Conservation (phyloP, 2,888 invertebrate species). For the Andrena minutula region DNA sequence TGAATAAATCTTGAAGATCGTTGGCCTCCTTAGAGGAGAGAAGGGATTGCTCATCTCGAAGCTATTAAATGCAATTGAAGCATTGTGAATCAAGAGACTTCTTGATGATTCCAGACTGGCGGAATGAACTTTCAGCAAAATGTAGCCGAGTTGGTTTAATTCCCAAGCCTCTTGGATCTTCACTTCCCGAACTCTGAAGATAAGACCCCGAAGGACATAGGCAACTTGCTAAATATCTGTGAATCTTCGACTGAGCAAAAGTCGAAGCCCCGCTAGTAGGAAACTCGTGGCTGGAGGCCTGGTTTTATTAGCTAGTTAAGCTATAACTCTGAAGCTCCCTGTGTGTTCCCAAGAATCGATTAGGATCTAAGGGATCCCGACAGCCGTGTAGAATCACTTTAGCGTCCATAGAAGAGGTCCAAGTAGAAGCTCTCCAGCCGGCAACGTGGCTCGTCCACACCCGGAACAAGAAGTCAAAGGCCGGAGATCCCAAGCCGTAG, state of each 20-base stretch:
- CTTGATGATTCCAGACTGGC: not conserved
- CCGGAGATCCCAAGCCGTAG: conserved; percentile 60
- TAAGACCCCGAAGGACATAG: too few species aligned
- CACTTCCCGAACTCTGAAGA: too few species aligned
- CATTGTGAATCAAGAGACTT: not conserved
- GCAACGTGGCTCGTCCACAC: conserved; percentile 38
- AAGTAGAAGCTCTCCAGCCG: conserved; percentile 29
- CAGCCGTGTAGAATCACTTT: conserved; percentile 1
- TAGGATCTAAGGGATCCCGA: conserved; percentile 16
- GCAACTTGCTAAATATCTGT: too few species aligned
- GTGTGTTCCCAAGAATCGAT: conserved; percentile 7
- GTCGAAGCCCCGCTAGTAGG: not conserved
- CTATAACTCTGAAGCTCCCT: not conserved
- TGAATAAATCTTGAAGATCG: conserved; percentile 47
- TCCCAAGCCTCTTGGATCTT: too few species aligned
- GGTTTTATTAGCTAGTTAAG: not conserved
- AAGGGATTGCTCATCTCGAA: not conserved
- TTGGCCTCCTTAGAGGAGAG: conserved; percentile 1
- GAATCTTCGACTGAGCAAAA: not conserved
- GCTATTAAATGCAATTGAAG: not conserved
- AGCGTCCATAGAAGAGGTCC: conserved; percentile 18
- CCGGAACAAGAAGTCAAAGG: conserved; percentile 61
- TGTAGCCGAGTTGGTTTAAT: too few species aligned
- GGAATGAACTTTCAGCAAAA: not conserved
- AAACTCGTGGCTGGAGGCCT: not conserved